Evolutionary conservation across 1,140 invertebrate genomes (phyloP).

Genomic region (Magallana gigas): DNA sequence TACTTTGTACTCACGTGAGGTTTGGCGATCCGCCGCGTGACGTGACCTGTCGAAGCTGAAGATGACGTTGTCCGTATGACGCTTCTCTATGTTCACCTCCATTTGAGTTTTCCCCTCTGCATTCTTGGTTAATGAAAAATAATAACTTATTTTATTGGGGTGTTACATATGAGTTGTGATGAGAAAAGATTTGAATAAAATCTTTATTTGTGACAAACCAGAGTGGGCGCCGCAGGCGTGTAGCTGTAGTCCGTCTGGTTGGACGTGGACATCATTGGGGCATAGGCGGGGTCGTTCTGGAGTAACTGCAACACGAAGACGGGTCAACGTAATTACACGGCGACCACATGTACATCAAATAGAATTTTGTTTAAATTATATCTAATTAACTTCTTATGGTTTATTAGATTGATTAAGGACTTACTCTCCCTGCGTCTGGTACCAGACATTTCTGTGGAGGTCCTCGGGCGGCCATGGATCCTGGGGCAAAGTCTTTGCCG

Average conservation of each 20-base stretch:
- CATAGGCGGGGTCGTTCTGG: conserved; percentile 51
- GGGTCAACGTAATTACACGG: too few relatives aligned
- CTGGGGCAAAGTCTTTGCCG: conserved; percentile 67
- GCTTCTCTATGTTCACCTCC: conserved; percentile 64
- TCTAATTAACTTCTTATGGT: neutral
- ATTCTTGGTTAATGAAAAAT: conserved; percentile 52
- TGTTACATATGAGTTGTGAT: neutral
- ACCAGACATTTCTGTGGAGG: conserved; percentile 58
- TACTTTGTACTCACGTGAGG: conserved; percentile 62
- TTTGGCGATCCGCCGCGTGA: conserved; percentile 63
- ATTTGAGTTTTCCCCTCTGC: conserved; percentile 57
- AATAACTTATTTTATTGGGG: neutral
- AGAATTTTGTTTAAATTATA: too few relatives aligned
- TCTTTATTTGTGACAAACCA: conserved; percentile 12
- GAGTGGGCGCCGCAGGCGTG: conserved; percentile 26
- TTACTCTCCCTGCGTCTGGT: conserved; percentile 67
- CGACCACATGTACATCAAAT: too few relatives aligned
- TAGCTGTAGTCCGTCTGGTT: conserved; percentile 51
- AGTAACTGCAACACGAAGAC: conserved; percentile 39
- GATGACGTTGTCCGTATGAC: conserved; percentile 64
- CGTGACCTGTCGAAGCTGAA: conserved; percentile 62
- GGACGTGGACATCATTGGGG: conserved; percentile 33
- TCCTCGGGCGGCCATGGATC: conserved; percentile 56
- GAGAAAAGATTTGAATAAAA: neutral
- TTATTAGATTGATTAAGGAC: neutral